phyloP scores from a whole-genome alignment of 2,797 vertebrate species.

The Margarornis squamiger region DNA sequence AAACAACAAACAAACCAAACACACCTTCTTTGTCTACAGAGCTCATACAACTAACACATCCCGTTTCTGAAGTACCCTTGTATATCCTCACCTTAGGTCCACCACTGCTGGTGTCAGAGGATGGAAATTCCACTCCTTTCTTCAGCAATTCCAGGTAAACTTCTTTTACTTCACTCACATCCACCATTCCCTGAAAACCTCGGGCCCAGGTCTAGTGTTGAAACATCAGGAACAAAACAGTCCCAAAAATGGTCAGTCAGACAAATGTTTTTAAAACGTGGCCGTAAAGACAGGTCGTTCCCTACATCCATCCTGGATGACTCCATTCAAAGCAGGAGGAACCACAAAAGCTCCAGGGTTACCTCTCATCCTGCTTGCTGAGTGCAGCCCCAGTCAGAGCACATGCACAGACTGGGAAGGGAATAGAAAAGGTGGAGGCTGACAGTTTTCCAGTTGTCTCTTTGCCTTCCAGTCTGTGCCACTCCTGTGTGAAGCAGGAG shows the following conservation, averaged over 20 bases:
- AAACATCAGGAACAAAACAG: conserved; percentile 1
- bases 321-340: background rate
- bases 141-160: conserved; percentile 79
- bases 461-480: background rate
- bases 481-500: background rate
- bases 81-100: conserved; percentile 58
- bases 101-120: conserved; percentile 1
- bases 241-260: background rate
- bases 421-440: background rate
- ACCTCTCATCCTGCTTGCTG: background rate
- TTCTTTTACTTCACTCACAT: conserved; percentile 78
- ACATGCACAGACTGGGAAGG: background rate
- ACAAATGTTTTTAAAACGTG: background rate
- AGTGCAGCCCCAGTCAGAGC: background rate
- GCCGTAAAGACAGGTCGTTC: background rate
- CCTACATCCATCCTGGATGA: background rate
- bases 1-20: background rate
- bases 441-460: background rate
- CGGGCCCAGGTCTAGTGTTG: conserved; percentile 74
- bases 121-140: conserved; percentile 80
- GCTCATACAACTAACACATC: background rate
- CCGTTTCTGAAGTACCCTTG: background rate
- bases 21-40: background rate
- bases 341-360: background rate
- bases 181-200: conserved; percentile 73